Evolutionary conservation across 2,113 vertebrate genomes (phyloP), one percentile per base, ranked within the genome.

Genomic region (Ivindomyrus marchei): DNA sequence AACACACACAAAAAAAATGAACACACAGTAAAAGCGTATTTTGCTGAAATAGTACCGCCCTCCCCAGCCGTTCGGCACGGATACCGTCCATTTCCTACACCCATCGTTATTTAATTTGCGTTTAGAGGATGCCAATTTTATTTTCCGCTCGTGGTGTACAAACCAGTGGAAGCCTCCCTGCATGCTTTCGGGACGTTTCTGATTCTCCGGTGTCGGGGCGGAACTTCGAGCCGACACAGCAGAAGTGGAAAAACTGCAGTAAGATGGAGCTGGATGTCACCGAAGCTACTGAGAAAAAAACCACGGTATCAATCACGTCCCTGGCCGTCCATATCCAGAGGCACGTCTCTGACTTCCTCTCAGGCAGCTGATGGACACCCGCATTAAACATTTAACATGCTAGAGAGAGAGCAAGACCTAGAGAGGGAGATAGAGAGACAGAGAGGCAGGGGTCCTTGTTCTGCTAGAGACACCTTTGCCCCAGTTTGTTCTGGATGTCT

Each of bases 301-400:
- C 46, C 4, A 6, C 7, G n/a, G 46, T 19, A 52, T 87, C 11
- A 50, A 36, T 53, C 46, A 19, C 15, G 19, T 56, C 46, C 84
- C 21, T 42, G 9, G 46, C 83, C 46, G 21, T 85, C n/a, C 27
- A 21, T 0, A 87, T 27, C 46, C 49, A 36, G 49, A 56, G 49
- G 6, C 24, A 39, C 11, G 17, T 36, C 31, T 87, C 49, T 8
- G 13, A 39, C n/a, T 87, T 56, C 31, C 31, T 36, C 50, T 24
- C 45, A 1, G 5, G 85, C 31, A 56, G 24, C 49, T 53, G 85
- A 87, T 46, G 83, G 45, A 46, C 21, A 85, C 83, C 39, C 42
- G 45, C 85, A 87, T 53, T 85, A 85, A 85, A 53, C 50, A 87
- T 87, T 87, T 87, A 87, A 87, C 50, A 36, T 53, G 31, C 45